phyloP scores from a whole-genome alignment of 2,113 vertebrate species.

The Cyprinodon brontotheroides region DNA sequence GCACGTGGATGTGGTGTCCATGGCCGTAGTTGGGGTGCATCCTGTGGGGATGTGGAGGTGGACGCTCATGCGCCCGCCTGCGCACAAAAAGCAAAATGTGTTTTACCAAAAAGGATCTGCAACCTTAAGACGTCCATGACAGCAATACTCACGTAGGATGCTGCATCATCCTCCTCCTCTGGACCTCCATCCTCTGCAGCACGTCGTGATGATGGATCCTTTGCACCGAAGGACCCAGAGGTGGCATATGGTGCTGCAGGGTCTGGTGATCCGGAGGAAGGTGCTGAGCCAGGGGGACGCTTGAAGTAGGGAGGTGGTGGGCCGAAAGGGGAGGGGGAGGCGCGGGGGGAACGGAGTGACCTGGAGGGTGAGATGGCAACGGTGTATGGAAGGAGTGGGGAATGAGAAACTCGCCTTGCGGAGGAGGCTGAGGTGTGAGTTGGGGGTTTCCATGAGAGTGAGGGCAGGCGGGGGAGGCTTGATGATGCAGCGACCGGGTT shows the following conservation, averaged over 20 bases:
- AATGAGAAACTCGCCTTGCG: conserved; percentile 93
- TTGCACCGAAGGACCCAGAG: conserved; percentile 89
- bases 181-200: conserved; percentile 97
- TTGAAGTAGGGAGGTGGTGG: conserved; percentile 86
- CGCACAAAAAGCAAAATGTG: not conserved
- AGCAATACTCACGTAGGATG: conserved; percentile 89
- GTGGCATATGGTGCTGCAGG: conserved; percentile 89
- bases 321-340: conserved; percentile 87
- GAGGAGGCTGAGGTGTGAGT: conserved; percentile 88
- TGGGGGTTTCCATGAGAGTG: conserved; percentile 94
- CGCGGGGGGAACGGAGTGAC: conserved; percentile 86
- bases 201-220: conserved; percentile 95
- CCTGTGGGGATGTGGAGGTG: conserved; percentile 96
- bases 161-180: conserved; percentile 96
- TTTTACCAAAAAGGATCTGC: not conserved
- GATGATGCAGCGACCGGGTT: conserved; percentile 93
- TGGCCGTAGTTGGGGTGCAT: conserved; percentile 99
- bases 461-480: conserved; percentile 90
- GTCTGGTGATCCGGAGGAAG: conserved; percentile 90
- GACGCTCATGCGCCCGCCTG: conserved; percentile 96
- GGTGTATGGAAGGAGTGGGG: conserved; percentile 94
- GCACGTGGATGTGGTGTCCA: conserved; percentile 98
- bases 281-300: conserved; percentile 88
- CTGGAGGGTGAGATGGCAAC: conserved; percentile 86
- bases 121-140: no score